phyloP scores from a whole-genome alignment of 2,888 invertebrate genomes.

The Chrysolina oricalcia region DNA sequence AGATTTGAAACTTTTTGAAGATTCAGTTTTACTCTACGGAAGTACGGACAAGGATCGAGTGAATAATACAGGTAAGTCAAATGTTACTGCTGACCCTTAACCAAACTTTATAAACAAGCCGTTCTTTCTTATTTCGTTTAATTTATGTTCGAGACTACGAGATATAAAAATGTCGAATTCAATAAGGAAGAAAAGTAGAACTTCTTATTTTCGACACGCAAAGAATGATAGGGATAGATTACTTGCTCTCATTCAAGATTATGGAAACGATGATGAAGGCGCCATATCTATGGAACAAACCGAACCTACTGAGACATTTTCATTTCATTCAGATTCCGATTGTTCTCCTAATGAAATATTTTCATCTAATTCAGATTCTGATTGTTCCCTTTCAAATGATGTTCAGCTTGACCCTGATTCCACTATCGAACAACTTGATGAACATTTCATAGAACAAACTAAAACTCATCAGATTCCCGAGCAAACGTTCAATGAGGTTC shows the following conservation, averaged over 20 bases:
- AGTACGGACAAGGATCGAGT: not conserved
- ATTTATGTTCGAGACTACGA: not conserved
- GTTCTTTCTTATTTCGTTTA: not conserved
- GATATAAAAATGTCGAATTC: conserved; percentile 5
- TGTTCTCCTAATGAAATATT: not conserved
- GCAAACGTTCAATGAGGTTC: conserved; percentile 8
- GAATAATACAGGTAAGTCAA: not conserved
- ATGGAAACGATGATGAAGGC: not conserved
- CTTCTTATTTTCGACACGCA: not conserved
- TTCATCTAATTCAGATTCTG: conserved; percentile 11
- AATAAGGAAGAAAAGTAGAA: not conserved
- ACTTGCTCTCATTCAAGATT: conserved; percentile 26
- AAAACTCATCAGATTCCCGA: not conserved
- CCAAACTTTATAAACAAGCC: not conserved
- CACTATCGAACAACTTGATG: not conserved
- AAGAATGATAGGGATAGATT: conserved; percentile 21
- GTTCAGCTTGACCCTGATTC: conserved; percentile 20
- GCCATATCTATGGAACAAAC: conserved; percentile 8
- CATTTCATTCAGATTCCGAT: not conserved
- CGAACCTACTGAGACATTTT: not conserved
- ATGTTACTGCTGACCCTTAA: not conserved
- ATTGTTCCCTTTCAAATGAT: conserved; percentile 14
- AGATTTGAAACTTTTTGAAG: not conserved
- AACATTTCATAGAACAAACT: not conserved
- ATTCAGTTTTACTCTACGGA: not conserved